Conservation (phyloP, 2,113 vertebrate genomes). For the Corvus hawaiiensis region DNA sequence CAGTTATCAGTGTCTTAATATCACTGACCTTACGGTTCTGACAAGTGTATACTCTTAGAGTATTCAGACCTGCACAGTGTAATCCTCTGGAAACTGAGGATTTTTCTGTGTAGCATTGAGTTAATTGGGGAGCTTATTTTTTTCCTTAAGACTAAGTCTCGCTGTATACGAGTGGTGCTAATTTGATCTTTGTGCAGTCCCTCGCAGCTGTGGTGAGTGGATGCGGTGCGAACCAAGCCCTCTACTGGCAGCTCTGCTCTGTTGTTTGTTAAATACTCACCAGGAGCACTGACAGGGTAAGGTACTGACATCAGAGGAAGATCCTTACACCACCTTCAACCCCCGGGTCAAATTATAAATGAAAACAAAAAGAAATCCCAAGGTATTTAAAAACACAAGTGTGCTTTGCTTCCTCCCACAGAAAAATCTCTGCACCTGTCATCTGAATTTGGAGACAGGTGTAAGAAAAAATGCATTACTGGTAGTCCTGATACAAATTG, state of each 20-base stretch:
- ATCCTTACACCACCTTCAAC: background rate
- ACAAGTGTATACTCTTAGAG: background rate
- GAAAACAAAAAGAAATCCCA: background rate
- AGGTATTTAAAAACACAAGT: background rate
- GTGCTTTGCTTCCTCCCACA: background rate
- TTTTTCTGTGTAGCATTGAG: background rate
- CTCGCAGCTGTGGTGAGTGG: background rate
- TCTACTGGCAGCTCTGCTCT: slow-evolving; percentile 5
- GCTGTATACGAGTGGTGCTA: accelerated
- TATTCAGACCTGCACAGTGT: background rate
- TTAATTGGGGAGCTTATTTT: background rate
- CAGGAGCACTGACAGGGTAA: background rate
- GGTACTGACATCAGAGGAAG: background rate
- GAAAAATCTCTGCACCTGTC: background rate
- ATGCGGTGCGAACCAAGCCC: background rate
- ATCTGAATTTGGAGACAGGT: background rate
- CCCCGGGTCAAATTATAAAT: background rate
- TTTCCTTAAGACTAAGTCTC: background rate
- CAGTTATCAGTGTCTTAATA: background rate
- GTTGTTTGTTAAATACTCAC: background rate
- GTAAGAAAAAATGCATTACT: background rate
- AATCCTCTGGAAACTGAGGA: background rate
- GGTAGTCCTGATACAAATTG: background rate
- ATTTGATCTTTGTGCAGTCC: background rate
- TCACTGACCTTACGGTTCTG: background rate